Evolutionary conservation across 1,140 invertebrate species (phyloP).

Genomic region (Probaryconus sp.): DNA sequence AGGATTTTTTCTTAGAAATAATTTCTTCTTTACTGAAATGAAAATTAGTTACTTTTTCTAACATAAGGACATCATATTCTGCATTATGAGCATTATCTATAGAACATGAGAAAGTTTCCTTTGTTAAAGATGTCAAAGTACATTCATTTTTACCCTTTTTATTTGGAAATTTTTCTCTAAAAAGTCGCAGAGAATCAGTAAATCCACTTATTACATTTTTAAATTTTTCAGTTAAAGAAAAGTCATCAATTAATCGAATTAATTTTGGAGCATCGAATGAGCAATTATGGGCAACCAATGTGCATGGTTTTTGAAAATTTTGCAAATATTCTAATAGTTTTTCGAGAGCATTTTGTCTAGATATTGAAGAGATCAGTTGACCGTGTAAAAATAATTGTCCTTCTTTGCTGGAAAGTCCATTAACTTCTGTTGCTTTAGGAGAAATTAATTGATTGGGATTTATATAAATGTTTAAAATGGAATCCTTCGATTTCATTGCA

Average conservation of each 20-base stretch:
- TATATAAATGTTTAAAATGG: constrained; percentile 27
- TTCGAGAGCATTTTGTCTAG: background rate
- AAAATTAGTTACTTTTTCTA: background rate
- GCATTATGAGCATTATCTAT: background rate
- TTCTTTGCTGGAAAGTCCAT: constrained; percentile 23
- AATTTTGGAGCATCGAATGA: constrained; percentile 1
- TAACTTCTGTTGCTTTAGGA: constrained; percentile 5
- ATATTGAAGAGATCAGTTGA: background rate
- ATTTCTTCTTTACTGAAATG: background rate
- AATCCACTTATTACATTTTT: background rate
- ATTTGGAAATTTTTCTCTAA: background rate
- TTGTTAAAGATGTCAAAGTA: background rate
- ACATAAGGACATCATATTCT: background rate
- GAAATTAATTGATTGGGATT: constrained; percentile 34
- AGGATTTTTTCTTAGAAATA: background rate
- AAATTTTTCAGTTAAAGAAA: background rate
- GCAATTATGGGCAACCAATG: constrained; percentile 9
- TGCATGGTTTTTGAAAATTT: background rate
- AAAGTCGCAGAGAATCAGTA: constrained; percentile 6
- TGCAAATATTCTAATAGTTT: background rate
- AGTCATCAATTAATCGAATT: background rate
- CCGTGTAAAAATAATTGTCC: constrained; percentile 32
- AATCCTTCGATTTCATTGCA: constrained; percentile 24
- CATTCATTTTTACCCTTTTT: background rate
- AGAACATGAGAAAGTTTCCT: background rate